These are phyloP conservation scores for Plecotus auritus DNA, from an alignment of 2,113 vertebrate genomes.

Conservation along the genomic window DNA sequence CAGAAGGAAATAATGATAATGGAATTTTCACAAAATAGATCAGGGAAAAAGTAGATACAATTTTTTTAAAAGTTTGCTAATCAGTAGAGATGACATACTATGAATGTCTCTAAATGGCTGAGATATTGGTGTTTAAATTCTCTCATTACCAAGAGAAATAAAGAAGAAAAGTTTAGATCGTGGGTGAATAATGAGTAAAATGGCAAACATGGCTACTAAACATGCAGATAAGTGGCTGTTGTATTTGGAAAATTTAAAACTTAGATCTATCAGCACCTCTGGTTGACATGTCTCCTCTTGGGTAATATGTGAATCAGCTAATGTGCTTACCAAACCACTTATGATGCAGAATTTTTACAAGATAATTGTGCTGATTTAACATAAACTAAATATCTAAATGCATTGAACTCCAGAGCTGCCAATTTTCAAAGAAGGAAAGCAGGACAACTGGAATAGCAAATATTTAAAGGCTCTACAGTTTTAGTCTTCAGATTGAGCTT, in stretches of 20 bases:
- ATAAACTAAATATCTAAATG: constrained; percentile 34
- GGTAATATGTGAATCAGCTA: constrained; percentile 17
- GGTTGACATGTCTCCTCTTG: background rate
- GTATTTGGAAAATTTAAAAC: constrained; percentile 18
- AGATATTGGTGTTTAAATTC: constrained; percentile 18
- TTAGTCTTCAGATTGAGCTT: background rate
- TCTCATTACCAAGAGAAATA: background rate
- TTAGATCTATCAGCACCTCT: constrained; percentile 19
- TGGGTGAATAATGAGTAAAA: background rate
- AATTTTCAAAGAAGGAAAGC: constrained; percentile 1
- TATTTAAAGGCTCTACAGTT: background rate
- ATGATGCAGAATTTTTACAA: constrained; percentile 40
- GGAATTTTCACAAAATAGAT: constrained; percentile 53
- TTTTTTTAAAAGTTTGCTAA: constrained; percentile 38
- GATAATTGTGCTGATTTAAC: constrained; percentile 47
- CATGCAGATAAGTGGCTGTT: background rate
- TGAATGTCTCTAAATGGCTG: background rate
- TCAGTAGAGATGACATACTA: background rate
- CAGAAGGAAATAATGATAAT: constrained; percentile 59
- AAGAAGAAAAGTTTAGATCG: background rate
- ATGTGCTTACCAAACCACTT: constrained; percentile 47
- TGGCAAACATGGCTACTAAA: constrained; percentile 32
- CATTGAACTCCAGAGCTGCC: background rate
- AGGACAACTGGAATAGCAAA: background rate
- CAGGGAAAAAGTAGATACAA: constrained; percentile 44